Evolutionary conservation across 37 sponge, comb jelly and placozoan species (phyloP).

Genomic region (Agelas oroides): DNA sequence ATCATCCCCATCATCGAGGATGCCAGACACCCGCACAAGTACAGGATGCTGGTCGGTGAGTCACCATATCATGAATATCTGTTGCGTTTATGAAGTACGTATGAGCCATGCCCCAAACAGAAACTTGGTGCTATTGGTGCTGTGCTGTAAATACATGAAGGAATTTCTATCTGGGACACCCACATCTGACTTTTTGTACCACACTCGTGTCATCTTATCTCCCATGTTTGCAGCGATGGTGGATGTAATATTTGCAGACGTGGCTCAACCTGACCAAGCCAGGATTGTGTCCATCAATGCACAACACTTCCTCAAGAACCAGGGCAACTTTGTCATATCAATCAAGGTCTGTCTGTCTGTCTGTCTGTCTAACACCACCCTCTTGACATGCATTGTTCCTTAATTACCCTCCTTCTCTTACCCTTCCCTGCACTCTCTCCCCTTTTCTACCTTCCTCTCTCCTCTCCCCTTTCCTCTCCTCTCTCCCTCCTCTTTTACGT

Average conservation of each 20-base stretch:
- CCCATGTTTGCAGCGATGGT: slow-evolving; percentile 92
- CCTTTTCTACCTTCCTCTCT: neutral
- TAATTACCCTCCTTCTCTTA: no score
- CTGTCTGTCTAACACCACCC: no score
- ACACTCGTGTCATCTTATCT: neutral
- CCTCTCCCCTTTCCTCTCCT: neutral
- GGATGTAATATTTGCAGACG: slow-evolving; percentile 98
- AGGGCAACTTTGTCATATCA: slow-evolving; percentile 96
- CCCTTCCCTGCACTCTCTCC: neutral
- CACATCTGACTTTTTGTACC: neutral
- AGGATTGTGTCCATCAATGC: slow-evolving; percentile 97
- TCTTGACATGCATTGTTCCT: no score
- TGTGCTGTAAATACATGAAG: no score
- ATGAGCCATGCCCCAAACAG: no score
- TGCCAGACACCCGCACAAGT: slow-evolving; percentile 98
- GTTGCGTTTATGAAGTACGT: no score
- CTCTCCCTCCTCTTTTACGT: neutral
- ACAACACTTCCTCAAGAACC: slow-evolving; percentile 94
- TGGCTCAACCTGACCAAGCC: slow-evolving; percentile 99
- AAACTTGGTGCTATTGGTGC: no score
- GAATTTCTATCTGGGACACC: no score
- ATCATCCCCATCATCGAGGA: slow-evolving; percentile 99
- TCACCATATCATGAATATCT: no score
- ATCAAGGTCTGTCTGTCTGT: slow-evolving; percentile 95
- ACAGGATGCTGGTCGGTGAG: slow-evolving; percentile 95